phyloP scores from a whole-genome alignment of 2,797 vertebrate genomes.

The Botia almorhae region DNA sequence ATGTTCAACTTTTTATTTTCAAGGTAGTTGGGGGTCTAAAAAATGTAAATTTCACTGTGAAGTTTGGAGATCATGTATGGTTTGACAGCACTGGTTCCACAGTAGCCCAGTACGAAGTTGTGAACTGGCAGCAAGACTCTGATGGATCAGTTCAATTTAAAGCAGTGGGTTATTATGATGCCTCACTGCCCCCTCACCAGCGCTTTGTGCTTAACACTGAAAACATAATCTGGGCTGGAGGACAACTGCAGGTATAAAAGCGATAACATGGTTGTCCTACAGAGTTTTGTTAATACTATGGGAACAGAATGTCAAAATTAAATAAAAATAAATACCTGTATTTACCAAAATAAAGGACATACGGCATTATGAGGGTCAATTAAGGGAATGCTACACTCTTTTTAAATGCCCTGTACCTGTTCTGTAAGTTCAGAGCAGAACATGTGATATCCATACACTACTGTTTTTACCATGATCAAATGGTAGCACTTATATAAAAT shows the following conservation, averaged over 20 bases:
- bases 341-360: too few species aligned
- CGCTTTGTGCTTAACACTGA: slow-evolving; percentile 73
- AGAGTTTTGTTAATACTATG: too few species aligned
- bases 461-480: too few species aligned
- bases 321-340: too few species aligned
- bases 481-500: too few species aligned
- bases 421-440: slow-evolving; percentile 28
- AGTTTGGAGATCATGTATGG: slow-evolving; percentile 71
- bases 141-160: slow-evolving; percentile 61
- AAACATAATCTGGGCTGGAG: slow-evolving; percentile 71
- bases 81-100: slow-evolving; percentile 78
- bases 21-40: slow-evolving; percentile 57
- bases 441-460: too few species aligned
- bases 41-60: slow-evolving; percentile 71
- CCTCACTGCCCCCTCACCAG: slow-evolving; percentile 67
- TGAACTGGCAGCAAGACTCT: slow-evolving; percentile 74
- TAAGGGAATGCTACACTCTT: too few species aligned
- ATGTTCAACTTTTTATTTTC: not conserved
- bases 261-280: too few species aligned
- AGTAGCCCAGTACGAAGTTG: slow-evolving; percentile 74
- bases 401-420: too few species aligned
- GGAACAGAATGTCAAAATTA: not conserved
- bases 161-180: slow-evolving; percentile 75
- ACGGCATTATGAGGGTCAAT: too few species aligned
- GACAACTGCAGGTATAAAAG: not conserved